phyloP scores from a whole-genome alignment of 2,888 invertebrate genomes.

The Arenicola marina region DNA sequence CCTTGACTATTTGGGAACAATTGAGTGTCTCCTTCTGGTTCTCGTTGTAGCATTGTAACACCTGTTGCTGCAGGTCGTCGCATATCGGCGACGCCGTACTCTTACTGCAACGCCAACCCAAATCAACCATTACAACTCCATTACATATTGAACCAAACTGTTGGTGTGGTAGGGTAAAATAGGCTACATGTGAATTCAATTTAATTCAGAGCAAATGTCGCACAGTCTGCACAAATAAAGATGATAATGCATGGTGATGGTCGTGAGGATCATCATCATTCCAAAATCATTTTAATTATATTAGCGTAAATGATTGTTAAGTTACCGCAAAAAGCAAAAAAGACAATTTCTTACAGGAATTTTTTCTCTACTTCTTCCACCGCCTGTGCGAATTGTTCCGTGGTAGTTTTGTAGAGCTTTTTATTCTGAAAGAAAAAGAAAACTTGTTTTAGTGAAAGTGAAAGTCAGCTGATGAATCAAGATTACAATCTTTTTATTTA shows the following conservation, averaged over 20 bases:
- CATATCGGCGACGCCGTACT: constrained; percentile 47
- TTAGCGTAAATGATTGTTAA: no score
- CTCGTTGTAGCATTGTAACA: constrained; percentile 48
- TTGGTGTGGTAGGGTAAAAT: no score
- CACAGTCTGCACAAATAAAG: no score
- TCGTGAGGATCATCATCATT: no score
- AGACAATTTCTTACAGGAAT: constrained; percentile 45
- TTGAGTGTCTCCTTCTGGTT: constrained; percentile 42
- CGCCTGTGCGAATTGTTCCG: constrained; percentile 48
- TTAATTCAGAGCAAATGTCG: no score
- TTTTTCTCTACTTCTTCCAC: constrained; percentile 53
- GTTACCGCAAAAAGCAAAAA: not conserved
- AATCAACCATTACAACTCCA: constrained; percentile 3
- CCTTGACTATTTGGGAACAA: constrained; percentile 47
- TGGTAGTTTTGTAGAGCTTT: constrained; percentile 38
- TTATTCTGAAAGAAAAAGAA: constrained; percentile 40
- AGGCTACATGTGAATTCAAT: no score
- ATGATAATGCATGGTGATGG: no score
- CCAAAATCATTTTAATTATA: no score
- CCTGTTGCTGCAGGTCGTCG: constrained; percentile 45
- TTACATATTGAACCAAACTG: no score
- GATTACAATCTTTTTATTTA: no score
- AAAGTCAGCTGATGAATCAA: no score
- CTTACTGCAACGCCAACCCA: constrained; percentile 35
- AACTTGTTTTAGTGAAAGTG: no score